phyloP scores from a whole-genome alignment of 2,797 vertebrate species.

The Myiotriccus ornatus region DNA sequence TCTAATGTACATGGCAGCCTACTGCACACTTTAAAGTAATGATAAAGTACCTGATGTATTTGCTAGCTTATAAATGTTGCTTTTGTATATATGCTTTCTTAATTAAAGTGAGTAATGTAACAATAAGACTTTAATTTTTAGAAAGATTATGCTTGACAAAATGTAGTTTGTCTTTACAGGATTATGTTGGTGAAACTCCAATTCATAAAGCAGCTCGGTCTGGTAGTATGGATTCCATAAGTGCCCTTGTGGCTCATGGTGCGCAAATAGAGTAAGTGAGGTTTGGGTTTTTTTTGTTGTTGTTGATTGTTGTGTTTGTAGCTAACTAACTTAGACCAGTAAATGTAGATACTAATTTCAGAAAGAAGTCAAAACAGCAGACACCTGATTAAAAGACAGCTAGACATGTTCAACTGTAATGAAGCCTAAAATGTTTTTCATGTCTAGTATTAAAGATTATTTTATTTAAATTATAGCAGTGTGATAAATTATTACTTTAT shows the following conservation, averaged over 20 bases:
- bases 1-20: background rate
- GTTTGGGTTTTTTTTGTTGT: constrained; percentile 41
- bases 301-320: constrained; percentile 62
- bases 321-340: constrained; percentile 60
- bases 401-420: constrained; percentile 31
- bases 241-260: constrained; percentile 88
- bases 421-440: background rate
- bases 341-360: constrained; percentile 49
- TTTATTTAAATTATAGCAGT: background rate
- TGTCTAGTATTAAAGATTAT: constrained; percentile 37
- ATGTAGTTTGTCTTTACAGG: constrained; percentile 79
- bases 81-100: background rate
- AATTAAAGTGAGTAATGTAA: background rate
- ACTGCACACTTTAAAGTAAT: background rate
- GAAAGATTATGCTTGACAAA: constrained; percentile 51
- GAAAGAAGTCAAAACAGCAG: background rate
- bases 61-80: background rate
- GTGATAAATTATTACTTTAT: background rate
- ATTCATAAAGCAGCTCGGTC: constrained; percentile 96
- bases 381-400: background rate
- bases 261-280: constrained; percentile 92
- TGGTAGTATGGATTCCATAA: constrained; percentile 93
- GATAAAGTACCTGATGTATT: background rate
- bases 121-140: background rate
- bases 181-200: constrained; percentile 93